Evolutionary conservation across 2,888 invertebrate genomes (phyloP).

Genomic region (Serrognathus titanus): DNA sequence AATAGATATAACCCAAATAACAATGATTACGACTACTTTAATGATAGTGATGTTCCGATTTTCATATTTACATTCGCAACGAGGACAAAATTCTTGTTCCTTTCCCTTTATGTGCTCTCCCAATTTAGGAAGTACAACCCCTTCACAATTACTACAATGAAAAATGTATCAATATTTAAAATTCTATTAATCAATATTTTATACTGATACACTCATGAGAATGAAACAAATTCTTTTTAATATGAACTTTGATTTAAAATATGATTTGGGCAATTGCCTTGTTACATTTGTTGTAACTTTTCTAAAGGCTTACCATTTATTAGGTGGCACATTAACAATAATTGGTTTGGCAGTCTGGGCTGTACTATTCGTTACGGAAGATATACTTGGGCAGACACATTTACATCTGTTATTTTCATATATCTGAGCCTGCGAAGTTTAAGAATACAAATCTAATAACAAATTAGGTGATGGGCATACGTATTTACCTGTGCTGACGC

Average conservation of each 20-base stretch:
- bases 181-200: too few relatives aligned
- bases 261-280: too few relatives aligned
- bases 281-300: too few relatives aligned
- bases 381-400: slow-evolving; percentile 79
- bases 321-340: slow-evolving; percentile 76
- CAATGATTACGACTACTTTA: slow-evolving; percentile 96
- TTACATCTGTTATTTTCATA: slow-evolving; percentile 85
- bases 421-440: slow-evolving; percentile 58
- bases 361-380: slow-evolving; percentile 67
- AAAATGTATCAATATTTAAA: not conserved
- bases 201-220: too few relatives aligned
- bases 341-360: slow-evolving; percentile 67
- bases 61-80: slow-evolving; percentile 94
- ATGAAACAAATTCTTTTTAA: too few relatives aligned
- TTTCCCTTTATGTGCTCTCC: slow-evolving; percentile 70
- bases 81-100: slow-evolving; percentile 83
- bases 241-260: too few relatives aligned
- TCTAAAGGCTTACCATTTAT: slow-evolving; percentile 63
- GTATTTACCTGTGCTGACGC: slow-evolving; percentile 12
- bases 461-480: too few relatives aligned
- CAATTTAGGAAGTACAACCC: slow-evolving; percentile 68
- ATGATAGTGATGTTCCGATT: slow-evolving; percentile 92
- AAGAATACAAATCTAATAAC: not conserved
- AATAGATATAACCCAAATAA: slow-evolving; percentile 94
- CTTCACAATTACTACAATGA: slow-evolving; percentile 72